Evolutionary conservation across 2,888 invertebrate species (phyloP).

Genomic region (Atrina japonica): DNA sequence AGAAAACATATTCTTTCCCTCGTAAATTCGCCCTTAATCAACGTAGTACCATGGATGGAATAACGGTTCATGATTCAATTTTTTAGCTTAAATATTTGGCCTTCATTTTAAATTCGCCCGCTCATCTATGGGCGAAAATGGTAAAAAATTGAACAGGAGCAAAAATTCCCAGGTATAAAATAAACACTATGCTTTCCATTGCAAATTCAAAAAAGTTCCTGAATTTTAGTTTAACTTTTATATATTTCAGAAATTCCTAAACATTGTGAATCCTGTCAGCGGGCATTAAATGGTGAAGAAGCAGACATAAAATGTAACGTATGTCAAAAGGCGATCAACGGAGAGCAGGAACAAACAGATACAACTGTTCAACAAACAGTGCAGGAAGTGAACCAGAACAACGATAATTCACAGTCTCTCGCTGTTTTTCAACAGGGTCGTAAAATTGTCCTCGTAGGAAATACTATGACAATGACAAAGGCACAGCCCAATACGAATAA

Average conservation of each 20-base stretch:
- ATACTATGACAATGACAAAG: constrained; percentile 24
- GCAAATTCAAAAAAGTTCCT: too few species aligned
- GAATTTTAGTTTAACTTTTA: too few species aligned
- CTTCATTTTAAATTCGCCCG: too few species aligned
- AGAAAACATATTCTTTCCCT: too few species aligned
- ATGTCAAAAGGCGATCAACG: constrained; percentile 33
- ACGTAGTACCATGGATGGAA: too few species aligned
- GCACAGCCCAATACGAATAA: neutral
- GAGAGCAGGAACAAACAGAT: constrained; percentile 24
- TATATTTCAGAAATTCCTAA: constrained; percentile 40
- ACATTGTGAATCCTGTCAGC: constrained; percentile 35
- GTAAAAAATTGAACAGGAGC: too few species aligned
- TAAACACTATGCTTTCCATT: too few species aligned
- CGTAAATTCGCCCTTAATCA: too few species aligned
- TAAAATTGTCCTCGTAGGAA: constrained; percentile 39
- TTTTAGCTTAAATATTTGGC: too few species aligned
- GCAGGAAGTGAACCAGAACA: neutral
- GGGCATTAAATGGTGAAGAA: constrained; percentile 36
- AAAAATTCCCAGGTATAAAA: too few species aligned
- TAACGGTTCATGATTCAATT: too few species aligned
- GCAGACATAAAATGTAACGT: constrained; percentile 32
- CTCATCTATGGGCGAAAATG: too few species aligned
- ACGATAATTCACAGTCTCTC: constrained; percentile 7
- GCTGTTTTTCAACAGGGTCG: constrained; percentile 22
- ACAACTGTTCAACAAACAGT: neutral